Evolutionary conservation across 2,113 vertebrate species (phyloP), one percentile per base, ranked within the genome.

Genomic region (Calcarius ornatus): DNA sequence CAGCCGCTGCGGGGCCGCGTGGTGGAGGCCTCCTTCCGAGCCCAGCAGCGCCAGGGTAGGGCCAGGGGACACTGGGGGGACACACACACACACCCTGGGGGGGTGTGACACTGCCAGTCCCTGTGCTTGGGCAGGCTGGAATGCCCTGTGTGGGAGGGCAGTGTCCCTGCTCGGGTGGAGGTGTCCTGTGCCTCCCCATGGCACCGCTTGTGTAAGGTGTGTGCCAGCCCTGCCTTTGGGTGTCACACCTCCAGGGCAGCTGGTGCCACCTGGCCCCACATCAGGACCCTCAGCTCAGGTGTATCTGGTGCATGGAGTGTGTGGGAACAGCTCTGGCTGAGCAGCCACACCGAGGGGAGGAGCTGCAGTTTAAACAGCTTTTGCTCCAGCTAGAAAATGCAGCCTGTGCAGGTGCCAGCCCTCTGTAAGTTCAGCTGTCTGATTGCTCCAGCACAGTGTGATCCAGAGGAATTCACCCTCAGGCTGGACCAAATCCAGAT

Each of bases 21-120:
- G 43, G 98, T 99, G 38, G 97, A 99, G 86, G 97, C 99, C 2
- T 99, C 98, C 33, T 99, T 99, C 97, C 53, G 71, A 6, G 92
- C 96, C 21, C 94, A 77, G 2, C 64, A 94, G 0, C 72, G 71
- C 20, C 97, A 91, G 96, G 93, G 99, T 78, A 51, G 59, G 42
- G 7, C 57, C 56, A 12, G 57, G 73, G 43, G 50, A 11, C 54
- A 9, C n/a, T 37, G 1, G 15, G 22, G 64, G 15, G 24, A 27
- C 43, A 15, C 6, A n/a, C 19, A 6, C 7, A n/a, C n/a, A n/a
- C n/a, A n/a, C 47, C 8, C 0, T 1, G 5, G 31, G 42, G n/a
- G 13, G 51, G 27, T 8, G 45, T 15, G 15, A 2, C 31, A 21
- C 8, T 38, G 47, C 3, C 3, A 7, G 4, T 38, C 25, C 6